A percentile compares a stretch with the other conserved stretches of the same genome.
Evolutionary conservation across 37 sponge, comb jelly and placozoan genomes (phyloP).

Genomic region (Crambe crambe): DNA sequence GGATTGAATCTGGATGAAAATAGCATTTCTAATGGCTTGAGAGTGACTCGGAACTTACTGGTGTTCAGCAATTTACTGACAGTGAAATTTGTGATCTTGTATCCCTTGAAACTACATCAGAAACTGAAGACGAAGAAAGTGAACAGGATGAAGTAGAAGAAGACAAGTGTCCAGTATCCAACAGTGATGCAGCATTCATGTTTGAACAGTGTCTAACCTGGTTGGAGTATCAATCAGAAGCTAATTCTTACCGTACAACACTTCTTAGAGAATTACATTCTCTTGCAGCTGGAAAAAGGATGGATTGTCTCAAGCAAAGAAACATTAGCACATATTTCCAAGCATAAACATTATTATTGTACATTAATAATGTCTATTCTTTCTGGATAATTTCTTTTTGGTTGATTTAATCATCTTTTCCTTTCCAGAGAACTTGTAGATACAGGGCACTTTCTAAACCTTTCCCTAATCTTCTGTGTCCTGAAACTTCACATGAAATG

Average conservation of each 20-base stretch:
- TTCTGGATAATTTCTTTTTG: too few relatives aligned
- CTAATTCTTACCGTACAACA: constrained; percentile 12
- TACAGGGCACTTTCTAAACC: too few relatives aligned
- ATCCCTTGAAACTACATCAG: neutral
- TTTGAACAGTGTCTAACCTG: constrained; percentile 20
- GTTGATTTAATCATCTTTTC: too few relatives aligned
- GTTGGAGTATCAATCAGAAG: constrained; percentile 38
- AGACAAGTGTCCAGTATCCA: neutral
- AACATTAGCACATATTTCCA: constrained; percentile 16
- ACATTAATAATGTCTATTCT: too few relatives aligned
- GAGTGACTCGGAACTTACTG: neutral
- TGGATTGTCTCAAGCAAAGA: constrained; percentile 12
- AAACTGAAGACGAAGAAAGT: constrained; percentile 10
- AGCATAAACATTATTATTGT: too few relatives aligned
- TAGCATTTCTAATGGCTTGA: neutral
- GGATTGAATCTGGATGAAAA: neutral
- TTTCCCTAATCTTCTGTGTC: too few relatives aligned
- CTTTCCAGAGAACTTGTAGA: too few relatives aligned
- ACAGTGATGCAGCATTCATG: constrained; percentile 27
- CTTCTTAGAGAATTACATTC: constrained; percentile 24
- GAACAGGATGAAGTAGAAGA: neutral
- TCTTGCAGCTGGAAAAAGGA: constrained; percentile 14
- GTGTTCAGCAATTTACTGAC: constrained; percentile 7
- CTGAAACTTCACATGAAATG: too few relatives aligned
- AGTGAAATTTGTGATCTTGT: constrained; percentile 30